phyloP scores from a whole-genome alignment of 2,113 vertebrate genomes.

The Tragelaphus buxtoni region DNA sequence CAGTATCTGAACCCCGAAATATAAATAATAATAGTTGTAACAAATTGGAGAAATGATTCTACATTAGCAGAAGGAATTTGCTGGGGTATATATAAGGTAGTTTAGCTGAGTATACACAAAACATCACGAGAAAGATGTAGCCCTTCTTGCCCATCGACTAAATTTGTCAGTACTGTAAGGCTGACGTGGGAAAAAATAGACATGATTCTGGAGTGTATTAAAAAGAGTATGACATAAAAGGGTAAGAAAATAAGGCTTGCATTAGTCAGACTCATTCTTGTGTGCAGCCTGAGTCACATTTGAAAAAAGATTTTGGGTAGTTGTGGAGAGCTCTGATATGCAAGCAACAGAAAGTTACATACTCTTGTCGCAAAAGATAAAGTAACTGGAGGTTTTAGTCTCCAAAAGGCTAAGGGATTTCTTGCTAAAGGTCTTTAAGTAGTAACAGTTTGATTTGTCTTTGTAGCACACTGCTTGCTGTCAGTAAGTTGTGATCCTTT shows the following conservation, averaged over 20 bases:
- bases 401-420: not conserved
- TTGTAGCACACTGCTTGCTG: not conserved
- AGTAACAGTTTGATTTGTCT: not conserved
- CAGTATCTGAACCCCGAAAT: not conserved
- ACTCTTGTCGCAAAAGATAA: constrained; percentile 18
- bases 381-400: not conserved
- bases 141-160: not conserved
- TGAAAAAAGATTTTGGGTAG: not conserved
- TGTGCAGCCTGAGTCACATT: not conserved
- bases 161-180: not conserved
- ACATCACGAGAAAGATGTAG: not conserved
- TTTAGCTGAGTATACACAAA: not conserved
- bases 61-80: not conserved
- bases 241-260: not conserved
- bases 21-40: not conserved
- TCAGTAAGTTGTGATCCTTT: not conserved
- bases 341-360: not conserved
- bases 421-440: not conserved
- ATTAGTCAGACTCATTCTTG: not conserved
- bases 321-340: not conserved
- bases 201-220: not conserved
- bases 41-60: not conserved
- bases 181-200: not conserved
- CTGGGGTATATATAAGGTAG: not conserved
- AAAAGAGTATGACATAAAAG: not conserved